phyloP scores from a whole-genome alignment of 2,113 vertebrate species.

The Bubo scandiacus region DNA sequence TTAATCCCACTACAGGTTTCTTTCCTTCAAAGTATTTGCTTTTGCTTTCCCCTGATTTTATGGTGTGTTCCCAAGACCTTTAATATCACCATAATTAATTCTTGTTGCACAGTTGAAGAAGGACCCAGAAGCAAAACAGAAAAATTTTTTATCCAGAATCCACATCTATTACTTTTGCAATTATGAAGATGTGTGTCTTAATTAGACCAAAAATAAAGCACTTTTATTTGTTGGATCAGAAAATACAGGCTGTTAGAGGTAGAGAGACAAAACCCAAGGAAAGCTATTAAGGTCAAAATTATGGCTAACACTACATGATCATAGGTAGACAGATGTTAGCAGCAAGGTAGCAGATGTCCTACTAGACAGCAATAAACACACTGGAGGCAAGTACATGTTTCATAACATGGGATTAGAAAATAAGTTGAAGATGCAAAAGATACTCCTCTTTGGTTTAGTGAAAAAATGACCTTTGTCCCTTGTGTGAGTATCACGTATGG shows the following conservation, averaged over 20 bases:
- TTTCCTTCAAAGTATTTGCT: background rate
- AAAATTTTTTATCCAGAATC: background rate
- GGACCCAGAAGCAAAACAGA: background rate
- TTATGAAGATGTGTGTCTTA: slow-evolving; percentile 10
- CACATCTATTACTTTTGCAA: background rate
- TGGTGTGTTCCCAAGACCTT: background rate
- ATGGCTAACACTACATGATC: slow-evolving; percentile 2
- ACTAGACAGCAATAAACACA: slow-evolving; percentile 53
- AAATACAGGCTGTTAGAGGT: background rate
- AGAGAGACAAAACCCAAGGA: background rate
- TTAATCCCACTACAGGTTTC: slow-evolving; percentile 9
- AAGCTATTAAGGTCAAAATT: slow-evolving; percentile 49
- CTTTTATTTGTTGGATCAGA: background rate
- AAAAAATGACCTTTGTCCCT: background rate
- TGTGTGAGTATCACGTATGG: background rate
- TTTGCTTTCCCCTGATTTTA: background rate
- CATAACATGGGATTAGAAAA: background rate
- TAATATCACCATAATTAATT: background rate
- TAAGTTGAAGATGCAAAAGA: background rate
- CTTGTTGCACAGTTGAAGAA: background rate
- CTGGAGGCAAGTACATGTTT: background rate
- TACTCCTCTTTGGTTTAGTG: background rate
- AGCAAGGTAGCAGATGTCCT: slow-evolving; percentile 58
- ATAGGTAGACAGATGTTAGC: slow-evolving; percentile 55
- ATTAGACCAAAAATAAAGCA: slow-evolving; percentile 18